These are phyloP conservation scores for human DNA, from an alignment of 2,113 vertebrate genomes.

Conservation along the genomic window GRCh38 chr3:113845501-113846000, in stretches of 20 bases:
- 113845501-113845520: no score
- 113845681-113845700: no score
- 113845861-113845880: neutral
- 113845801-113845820: conserved; percentile 17
- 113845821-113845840: neutral
- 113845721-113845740: neutral
- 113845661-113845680: no score
- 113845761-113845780: conserved; percentile 38
- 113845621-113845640: no score
- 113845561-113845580: no score
- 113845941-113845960: neutral
- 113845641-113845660: no score
- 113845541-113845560: no score
- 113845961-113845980: conserved; percentile 26
- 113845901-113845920: neutral
- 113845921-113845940: neutral
- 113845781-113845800: conserved; percentile 23
- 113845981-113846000: conserved; percentile 31
- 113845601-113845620: no score
- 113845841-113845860: conserved; percentile 15
- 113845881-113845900: neutral
- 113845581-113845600: no score
- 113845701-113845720: no score
- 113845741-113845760: neutral
- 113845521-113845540: no score